phyloP scores from a whole-genome alignment of 2,797 vertebrate species.

The Orestias chungarensis region DNA sequence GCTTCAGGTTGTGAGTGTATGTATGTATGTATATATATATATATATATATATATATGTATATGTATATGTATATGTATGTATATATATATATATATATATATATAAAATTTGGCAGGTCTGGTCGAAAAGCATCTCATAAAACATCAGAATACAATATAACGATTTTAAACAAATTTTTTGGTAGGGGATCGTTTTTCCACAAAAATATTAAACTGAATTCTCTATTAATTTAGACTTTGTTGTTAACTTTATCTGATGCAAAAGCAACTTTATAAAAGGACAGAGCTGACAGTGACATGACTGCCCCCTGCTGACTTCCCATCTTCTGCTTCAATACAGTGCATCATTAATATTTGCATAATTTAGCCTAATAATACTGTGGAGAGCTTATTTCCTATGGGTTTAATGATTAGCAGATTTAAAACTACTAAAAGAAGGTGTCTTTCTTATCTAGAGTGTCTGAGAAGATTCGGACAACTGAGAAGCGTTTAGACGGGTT shows the following conservation, averaged over 20 bases:
- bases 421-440: conserved; percentile 43
- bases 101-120: not conserved
- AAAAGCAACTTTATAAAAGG: conserved; percentile 13
- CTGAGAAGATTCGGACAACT: conserved; percentile 46
- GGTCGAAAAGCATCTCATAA: not conserved
- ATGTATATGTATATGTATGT: too few species aligned
- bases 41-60: too few species aligned
- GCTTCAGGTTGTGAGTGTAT: conserved; percentile 46
- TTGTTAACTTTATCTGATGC: too few species aligned
- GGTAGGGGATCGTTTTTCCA: not conserved
- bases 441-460: conserved; percentile 61
- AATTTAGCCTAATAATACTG: conserved; percentile 29
- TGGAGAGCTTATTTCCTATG: conserved; percentile 21
- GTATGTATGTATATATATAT: too few species aligned
- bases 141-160: not conserved
- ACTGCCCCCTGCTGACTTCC: conserved; percentile 63
- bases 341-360: conserved; percentile 32
- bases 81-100: too few species aligned
- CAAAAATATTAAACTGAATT: too few species aligned
- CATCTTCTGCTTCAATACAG: conserved; percentile 29
- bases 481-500: conserved; percentile 54
- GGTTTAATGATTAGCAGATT: conserved; percentile 33
- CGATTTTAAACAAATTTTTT: not conserved
- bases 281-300: conserved; percentile 34
- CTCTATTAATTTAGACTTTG: too few species aligned